phyloP scores from a whole-genome alignment of 2,797 vertebrate genomes.

The Parauchenoglanis punctatus region DNA sequence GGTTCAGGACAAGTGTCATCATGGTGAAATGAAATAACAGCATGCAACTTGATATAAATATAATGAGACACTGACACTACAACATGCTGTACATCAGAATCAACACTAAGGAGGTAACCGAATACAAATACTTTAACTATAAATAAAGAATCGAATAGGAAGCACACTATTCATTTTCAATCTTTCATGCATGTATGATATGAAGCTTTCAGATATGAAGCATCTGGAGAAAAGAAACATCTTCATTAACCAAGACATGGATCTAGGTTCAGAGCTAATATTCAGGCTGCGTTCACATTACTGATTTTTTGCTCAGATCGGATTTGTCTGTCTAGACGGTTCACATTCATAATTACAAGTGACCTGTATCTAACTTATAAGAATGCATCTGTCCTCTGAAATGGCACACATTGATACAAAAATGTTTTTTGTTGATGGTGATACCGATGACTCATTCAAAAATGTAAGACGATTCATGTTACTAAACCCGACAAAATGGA shows the following conservation, averaged over 20 bases:
- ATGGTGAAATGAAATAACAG: not conserved
- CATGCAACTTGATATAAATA: conserved; percentile 6
- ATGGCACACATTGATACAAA: no score
- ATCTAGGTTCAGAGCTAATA: not conserved
- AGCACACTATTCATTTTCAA: not conserved
- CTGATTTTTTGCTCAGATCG: no score
- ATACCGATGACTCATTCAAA: no score
- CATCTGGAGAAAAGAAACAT: not conserved
- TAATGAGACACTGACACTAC: not conserved
- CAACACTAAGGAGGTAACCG: not conserved
- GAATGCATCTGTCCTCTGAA: no score
- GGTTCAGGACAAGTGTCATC: not conserved
- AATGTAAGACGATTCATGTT: no score
- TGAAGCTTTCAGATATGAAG: not conserved
- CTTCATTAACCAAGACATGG: not conserved
- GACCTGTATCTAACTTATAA: no score
- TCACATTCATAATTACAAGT: no score
- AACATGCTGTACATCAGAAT: not conserved
- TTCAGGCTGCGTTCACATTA: no score
- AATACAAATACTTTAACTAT: not conserved
- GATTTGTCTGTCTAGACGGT: no score
- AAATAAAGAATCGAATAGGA: not conserved
- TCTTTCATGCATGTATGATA: no score
- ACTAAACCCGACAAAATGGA: no score
- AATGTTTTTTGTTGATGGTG: no score